Evolutionary conservation across 2,113 vertebrate species (phyloP).

Genomic region (Ginglymostoma cirratum): DNA sequence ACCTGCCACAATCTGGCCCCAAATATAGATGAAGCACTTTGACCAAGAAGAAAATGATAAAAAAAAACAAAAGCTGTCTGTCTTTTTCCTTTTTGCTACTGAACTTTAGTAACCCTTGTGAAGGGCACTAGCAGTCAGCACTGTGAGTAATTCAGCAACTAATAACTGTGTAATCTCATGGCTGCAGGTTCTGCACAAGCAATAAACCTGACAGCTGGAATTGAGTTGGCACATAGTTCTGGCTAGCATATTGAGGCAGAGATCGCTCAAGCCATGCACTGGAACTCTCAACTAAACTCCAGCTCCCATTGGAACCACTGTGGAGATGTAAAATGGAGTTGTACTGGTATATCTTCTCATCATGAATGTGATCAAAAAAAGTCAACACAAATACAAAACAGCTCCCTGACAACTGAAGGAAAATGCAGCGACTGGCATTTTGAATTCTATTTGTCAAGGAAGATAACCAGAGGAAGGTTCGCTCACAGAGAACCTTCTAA

Average conservation of each 20-base stretch:
- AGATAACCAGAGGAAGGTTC: not conserved
- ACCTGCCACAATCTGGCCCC: not conserved
- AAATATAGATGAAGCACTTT: not conserved
- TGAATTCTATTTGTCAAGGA: too few relatives aligned
- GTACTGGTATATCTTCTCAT: not conserved
- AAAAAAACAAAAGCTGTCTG: not conserved
- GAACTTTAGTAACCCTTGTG: slow-evolving; percentile 23
- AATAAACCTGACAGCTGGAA: not conserved
- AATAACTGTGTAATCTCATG: not conserved
- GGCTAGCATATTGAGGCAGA: not conserved
- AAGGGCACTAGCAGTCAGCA: not conserved
- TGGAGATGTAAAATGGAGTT: not conserved
- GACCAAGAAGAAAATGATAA: not conserved
- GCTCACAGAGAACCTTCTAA: not conserved
- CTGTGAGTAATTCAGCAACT: not conserved
- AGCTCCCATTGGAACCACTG: too few relatives aligned
- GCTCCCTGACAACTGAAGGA: not conserved
- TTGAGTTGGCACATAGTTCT: not conserved
- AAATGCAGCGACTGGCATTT: not conserved
- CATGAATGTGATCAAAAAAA: not conserved
- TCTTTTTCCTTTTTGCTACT: not conserved
- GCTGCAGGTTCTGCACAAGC: not conserved
- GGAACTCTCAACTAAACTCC: not conserved
- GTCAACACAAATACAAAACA: not conserved
- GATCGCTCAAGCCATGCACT: not conserved